A percentile compares a stretch with the other conserved stretches of the same genome.
Evolutionary conservation across 2,888 invertebrate genomes (phyloP).

Genomic region (Norana najaformis): DNA sequence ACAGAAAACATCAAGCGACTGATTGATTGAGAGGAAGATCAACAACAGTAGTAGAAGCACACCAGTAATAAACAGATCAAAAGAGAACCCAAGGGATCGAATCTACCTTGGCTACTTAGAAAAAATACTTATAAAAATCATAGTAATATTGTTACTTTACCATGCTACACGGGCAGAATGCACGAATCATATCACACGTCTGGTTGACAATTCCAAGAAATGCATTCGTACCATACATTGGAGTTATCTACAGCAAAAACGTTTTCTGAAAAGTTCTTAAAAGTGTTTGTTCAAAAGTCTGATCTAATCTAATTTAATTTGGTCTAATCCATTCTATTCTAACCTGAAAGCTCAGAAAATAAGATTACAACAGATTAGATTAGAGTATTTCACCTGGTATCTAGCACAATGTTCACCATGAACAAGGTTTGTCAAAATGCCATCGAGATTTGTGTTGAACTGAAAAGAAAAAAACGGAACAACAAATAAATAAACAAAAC

Average conservation of each 20-base stretch:
- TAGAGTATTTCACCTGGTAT: conserved; percentile 79
- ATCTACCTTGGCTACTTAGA: neutral
- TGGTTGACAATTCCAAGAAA: conserved; percentile 87
- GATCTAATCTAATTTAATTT: neutral
- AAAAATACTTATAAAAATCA: neutral
- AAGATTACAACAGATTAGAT: neutral
- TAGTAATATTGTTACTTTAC: conserved; percentile 64
- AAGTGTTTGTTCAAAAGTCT: neutral
- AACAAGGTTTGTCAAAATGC: conserved; percentile 79
- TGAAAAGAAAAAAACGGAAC: conserved; percentile 64
- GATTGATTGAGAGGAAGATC: too few relatives aligned
- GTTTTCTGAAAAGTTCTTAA: neutral
- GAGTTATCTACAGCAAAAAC: conserved; percentile 65
- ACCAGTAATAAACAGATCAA: too few relatives aligned
- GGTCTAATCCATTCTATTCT: neutral
- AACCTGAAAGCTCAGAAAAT: neutral
- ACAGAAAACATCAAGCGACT: neutral
- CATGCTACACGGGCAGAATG: conserved; percentile 90
- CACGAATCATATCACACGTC: conserved; percentile 76
- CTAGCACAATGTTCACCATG: conserved; percentile 85
- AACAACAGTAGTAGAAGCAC: neutral
- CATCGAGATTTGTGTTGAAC: conserved; percentile 78
- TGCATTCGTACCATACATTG: conserved; percentile 82
- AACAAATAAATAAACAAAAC: neutral
- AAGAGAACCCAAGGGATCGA: neutral